Evolutionary conservation across 2,113 vertebrate species (phyloP).

Genomic region (Brachypteracias leptosomus): DNA sequence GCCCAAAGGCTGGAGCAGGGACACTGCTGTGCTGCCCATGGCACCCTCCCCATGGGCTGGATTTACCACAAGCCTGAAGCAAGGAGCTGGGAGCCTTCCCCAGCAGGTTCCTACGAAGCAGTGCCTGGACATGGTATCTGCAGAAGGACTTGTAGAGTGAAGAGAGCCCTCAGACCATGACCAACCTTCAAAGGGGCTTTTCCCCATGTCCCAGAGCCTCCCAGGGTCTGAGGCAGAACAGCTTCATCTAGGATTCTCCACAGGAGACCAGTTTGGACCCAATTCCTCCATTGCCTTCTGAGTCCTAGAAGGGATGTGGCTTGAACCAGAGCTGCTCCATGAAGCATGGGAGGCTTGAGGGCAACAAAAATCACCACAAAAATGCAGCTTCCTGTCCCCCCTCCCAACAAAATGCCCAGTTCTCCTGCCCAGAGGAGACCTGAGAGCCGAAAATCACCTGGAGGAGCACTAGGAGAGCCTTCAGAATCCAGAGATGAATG

Average conservation of each 20-base stretch:
- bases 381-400: neutral
- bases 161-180: accelerated
- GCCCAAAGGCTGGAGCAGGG: neutral
- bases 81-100: neutral
- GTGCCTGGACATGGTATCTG: neutral
- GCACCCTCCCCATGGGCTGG: neutral
- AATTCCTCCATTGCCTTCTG: neutral
- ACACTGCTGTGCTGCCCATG: neutral
- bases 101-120: accelerated
- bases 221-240: neutral
- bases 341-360: neutral
- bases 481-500: neutral
- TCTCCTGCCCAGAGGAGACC: neutral
- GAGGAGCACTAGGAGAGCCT: neutral
- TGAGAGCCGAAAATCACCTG: accelerated
- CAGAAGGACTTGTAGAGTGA: neutral
- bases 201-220: neutral
- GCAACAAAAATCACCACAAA: neutral
- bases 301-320: neutral
- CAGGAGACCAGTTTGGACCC: neutral
- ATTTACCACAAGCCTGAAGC: neutral
- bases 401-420: accelerated
- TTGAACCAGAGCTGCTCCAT: neutral
- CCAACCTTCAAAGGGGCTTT: neutral
- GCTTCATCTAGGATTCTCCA: neutral